phyloP scores from a whole-genome alignment of 2,797 vertebrate genomes.

The Typhlichthys subterraneus region DNA sequence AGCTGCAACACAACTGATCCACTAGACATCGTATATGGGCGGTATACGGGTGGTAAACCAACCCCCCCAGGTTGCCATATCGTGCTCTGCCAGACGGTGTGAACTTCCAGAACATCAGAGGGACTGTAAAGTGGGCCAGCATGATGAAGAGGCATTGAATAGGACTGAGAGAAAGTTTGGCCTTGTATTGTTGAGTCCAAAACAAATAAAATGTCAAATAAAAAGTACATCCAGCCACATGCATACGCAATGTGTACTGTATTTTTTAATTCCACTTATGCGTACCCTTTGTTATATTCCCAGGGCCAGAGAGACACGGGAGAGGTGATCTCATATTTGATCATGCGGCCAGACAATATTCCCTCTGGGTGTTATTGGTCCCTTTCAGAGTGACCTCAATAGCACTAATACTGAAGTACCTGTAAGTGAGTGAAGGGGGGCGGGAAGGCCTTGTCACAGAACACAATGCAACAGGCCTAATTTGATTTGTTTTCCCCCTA shows the following conservation, averaged over 20 bases:
- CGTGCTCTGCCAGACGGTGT: constrained; percentile 61
- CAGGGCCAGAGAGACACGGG: constrained; percentile 8
- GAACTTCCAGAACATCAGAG: constrained; percentile 72
- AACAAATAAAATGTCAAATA: background rate
- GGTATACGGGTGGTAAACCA: constrained; percentile 16
- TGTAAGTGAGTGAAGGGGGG: constrained; percentile 60
- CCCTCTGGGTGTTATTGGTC: constrained; percentile 72
- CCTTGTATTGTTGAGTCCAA: background rate
- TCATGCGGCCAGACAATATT: constrained; percentile 69
- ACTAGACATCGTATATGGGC: constrained; percentile 20
- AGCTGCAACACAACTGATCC: constrained; percentile 15
- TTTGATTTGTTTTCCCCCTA: constrained; percentile 47
- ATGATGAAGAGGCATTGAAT: constrained; percentile 14
- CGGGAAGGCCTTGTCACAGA: constrained; percentile 56
- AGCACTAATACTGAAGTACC: constrained; percentile 68
- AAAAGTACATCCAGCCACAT: constrained; percentile 33
- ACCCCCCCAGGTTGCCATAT: constrained; percentile 63
- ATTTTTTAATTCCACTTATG: constrained; percentile 63
- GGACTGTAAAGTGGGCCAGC: constrained; percentile 68
- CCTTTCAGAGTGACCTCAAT: constrained; percentile 74
- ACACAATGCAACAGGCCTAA: constrained; percentile 43
- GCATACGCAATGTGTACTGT: constrained; percentile 12
- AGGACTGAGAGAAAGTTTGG: constrained; percentile 40
- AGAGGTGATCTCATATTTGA: constrained; percentile 45
- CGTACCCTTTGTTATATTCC: background rate